Base-by-base conservation (phyloP, 2,888 invertebrate genomes). In the Tenthredo scrophulariae region DNA sequence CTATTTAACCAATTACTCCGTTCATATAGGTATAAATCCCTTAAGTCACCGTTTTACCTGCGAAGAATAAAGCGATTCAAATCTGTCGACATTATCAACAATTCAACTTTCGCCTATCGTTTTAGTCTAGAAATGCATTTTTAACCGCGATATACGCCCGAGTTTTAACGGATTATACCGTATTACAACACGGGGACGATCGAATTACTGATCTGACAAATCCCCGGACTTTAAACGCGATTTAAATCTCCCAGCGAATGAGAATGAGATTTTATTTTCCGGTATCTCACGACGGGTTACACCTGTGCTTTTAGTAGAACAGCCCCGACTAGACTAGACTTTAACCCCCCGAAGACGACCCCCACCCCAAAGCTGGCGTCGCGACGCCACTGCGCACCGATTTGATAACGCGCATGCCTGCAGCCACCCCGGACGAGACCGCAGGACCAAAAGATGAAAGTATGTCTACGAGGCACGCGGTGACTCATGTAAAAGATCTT, bases 391-490 rank as follows among this genome's bases (percentile, higher is more conserved):
- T 83, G 83, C 83, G 83, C 83, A 83, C 26, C 67, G 26, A 50
- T n/a, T 46, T 46, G 83, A 62, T 33, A 67, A 67, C 67, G 83
- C 83, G 83, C 83, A 83, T 83, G 83, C 83, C 18, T 70, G 43
- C 54, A 33, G 15, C n/a, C 43, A 46, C 67, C 83, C 67, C n/a
- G 67, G 83, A 83, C 46, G 62, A 80, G 80, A 83, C 83, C 67
- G 83, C 83, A 67, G 83, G 50, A 70, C 67, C 67, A 26, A 83
- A 83, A 83, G 83, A 83, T 50, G 83, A 83, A 83, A 83, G 80
- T 58, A 62, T 74, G 43, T 40, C n/a, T 33, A 58, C 80, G 46
- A 67, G 83, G 83, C 65, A 70, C 65, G 83, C 83, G 83, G 83
- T 65, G 67, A 83, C 67, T 83, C 83, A 58, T 62, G 65, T 67